Evolutionary conservation across 1,140 invertebrate species (phyloP), one percentile per base, ranked within the genome.

Genomic region (Drosophila sp.): DNA sequence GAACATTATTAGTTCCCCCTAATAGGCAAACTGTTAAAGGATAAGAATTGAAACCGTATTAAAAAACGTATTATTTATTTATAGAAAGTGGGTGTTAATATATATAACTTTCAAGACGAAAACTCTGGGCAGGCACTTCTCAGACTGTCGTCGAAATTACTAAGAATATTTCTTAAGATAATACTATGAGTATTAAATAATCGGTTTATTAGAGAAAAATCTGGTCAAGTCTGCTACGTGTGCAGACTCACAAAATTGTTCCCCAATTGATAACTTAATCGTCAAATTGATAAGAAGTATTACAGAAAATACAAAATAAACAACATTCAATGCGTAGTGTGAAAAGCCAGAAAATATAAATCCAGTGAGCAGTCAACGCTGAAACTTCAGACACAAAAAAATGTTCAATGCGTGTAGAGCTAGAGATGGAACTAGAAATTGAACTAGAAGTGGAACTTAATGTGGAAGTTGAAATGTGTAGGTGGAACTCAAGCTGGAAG

Each of bases 301-400:
- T 43, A 36, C 46, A 62, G 32, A 50, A 41, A 40, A 51, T 38
- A 13, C 11, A 18, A 25, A 29, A 53, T 16, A 27, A 41, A 62
- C 7, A 34, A 48, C 9, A 43, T 43, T 13, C 29, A 9, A 40
- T 27, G 16, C 21, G 21, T 2, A 21, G 21, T 21, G 8, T 50
- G 34, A 43, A 8, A 14, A 51, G 45, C 64, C 59, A 76, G 67
- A 87, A 82, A 71, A 76, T 86, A 86, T 86, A 86, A 78, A 86
- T 82, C 67, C 66, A 41, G 50, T 66, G 66, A 81, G 54, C 45
- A 59, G 46, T 9, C 53, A 34, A 8, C 38, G 13, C 45, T 67
- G 38, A 38, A 81, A 48, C 7, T 5, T 57, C 82, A 86, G 82
- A 78, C 46, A 58, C 81, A 53, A 86, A 84, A 84, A 84, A 80